Evolutionary conservation across 2,888 invertebrate species (phyloP).

Genomic region (Phyto melanocephala): DNA sequence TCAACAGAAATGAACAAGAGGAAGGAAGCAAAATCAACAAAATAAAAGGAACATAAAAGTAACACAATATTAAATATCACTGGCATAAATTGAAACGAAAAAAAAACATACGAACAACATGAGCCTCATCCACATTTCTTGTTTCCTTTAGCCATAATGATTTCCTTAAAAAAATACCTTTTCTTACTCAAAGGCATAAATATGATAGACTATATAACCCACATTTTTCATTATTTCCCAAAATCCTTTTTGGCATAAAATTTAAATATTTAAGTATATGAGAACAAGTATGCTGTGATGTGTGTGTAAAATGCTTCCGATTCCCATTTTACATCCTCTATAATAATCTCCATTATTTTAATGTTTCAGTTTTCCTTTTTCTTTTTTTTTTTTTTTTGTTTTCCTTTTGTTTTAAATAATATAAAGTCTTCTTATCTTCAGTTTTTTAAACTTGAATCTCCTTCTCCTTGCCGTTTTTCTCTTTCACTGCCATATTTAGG

Average conservation of each 20-base stretch:
- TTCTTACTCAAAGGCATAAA: not conserved
- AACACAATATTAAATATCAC: constrained; percentile 42
- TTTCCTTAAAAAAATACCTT: not conserved
- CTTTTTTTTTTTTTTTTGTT: not conserved
- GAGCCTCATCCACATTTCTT: not conserved
- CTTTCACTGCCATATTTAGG: not conserved
- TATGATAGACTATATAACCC: not conserved
- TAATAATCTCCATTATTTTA: not conserved
- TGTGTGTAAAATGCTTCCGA: constrained; percentile 35
- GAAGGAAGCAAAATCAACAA: not conserved
- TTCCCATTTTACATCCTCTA: not conserved
- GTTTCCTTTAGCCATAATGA: not conserved
- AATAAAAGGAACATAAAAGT: not conserved
- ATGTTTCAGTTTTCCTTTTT: not conserved
- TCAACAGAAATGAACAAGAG: not conserved
- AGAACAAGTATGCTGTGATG: not conserved
- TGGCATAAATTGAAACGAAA: constrained; percentile 17
- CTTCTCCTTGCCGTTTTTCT: not conserved
- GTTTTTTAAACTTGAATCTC: constrained; percentile 48
- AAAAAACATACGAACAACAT: not conserved
- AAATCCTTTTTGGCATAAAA: not conserved
- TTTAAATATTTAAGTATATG: constrained; percentile 1
- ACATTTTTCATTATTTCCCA: not conserved
- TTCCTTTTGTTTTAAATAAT: constrained; percentile 14
- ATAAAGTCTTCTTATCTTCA: constrained; percentile 51